Evolutionary conservation across 2,888 invertebrate genomes (phyloP), one percentile per base, ranked within the genome.

Genomic region (Netelia inedita): DNA sequence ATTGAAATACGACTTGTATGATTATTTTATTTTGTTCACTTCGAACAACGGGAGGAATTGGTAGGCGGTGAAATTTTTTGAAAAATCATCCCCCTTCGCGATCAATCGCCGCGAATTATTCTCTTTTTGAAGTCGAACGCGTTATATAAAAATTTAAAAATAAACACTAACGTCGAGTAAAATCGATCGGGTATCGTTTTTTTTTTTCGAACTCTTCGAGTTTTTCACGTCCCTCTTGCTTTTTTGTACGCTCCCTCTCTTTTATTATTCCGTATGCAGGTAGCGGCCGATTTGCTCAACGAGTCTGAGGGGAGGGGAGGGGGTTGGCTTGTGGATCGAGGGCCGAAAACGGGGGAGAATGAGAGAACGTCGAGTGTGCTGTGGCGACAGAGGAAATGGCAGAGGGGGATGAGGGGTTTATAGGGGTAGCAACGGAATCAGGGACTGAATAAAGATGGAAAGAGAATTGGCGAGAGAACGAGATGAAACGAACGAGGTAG

Each of bases 211-310:
- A 53, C 16, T 57, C 41, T 10, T 35, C 10, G 41, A 63, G n/a
- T 28, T 28, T 23, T 41, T 41, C 65, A 35, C n/a, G 68, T 41
- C 63, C 50, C 50, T 66, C 57, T 53, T 16, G 46, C 23, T 43
- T 69, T 73, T 21, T 73, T 41, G 46, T 46, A 35, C 59, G 84
- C 85, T 85, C 82, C 65, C 78, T 82, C 82, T 80, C 88, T 89
- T 89, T 90, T 92, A 90, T 92, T 92, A 91, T 91, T 92, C 91
- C 90, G 91, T 91, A 91, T 92, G 91, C 92, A 90, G 88, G 88
- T 88, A 66, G 82, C 79, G 88, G 89, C 89, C 90, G 91, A 91
- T 90, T 91, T 89, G 90, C 87, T 88, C 89, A 88, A 84, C 88
- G 86, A 88, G 85, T 87, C 87, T 89, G 88, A 82, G 74, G 85